Conservation (phyloP, 2,888 invertebrate genomes). For the Sesamia inferens region DNA sequence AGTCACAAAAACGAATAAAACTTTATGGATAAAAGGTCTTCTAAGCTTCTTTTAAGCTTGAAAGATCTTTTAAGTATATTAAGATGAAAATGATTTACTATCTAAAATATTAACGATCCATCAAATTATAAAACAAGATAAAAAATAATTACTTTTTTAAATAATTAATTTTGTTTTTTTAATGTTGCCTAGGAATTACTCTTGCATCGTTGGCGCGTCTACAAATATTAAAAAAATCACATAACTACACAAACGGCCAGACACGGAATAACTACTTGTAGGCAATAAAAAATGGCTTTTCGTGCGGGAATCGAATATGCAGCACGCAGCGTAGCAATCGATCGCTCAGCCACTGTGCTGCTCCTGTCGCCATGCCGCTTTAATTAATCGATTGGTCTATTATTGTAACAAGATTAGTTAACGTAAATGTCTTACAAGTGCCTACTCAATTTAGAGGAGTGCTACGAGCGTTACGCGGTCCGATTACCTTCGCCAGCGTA, state of each 20-base stretch:
- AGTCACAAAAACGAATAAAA: not conserved
- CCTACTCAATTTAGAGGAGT: constrained; percentile 40
- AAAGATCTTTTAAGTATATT: not conserved
- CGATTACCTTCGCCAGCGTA: constrained; percentile 52
- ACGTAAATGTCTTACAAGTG: constrained; percentile 41
- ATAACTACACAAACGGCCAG: too few species aligned
- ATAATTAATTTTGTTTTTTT: not conserved
- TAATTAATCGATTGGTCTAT: not conserved
- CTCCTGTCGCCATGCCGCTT: too few species aligned
- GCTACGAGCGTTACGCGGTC: constrained; percentile 56
- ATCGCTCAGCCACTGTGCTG: too few species aligned
- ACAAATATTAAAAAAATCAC: too few species aligned
- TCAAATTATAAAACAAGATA: not conserved
- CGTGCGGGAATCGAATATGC: too few species aligned
- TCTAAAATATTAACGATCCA: not conserved
- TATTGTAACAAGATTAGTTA: constrained; percentile 36
- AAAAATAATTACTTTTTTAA: too few species aligned
- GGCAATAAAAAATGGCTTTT: too few species aligned
- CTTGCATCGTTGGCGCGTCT: too few species aligned
- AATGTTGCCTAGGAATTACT: too few species aligned
- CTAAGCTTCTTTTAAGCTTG: not conserved
- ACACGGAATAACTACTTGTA: too few species aligned
- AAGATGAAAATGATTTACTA: not conserved
- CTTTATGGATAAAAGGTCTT: not conserved
- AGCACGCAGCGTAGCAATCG: too few species aligned